A percentile compares a stretch with the other conserved stretches of the same genome.
phyloP scores from a whole-genome alignment of 2,888 invertebrate genomes.

The Noctua pronuba region DNA sequence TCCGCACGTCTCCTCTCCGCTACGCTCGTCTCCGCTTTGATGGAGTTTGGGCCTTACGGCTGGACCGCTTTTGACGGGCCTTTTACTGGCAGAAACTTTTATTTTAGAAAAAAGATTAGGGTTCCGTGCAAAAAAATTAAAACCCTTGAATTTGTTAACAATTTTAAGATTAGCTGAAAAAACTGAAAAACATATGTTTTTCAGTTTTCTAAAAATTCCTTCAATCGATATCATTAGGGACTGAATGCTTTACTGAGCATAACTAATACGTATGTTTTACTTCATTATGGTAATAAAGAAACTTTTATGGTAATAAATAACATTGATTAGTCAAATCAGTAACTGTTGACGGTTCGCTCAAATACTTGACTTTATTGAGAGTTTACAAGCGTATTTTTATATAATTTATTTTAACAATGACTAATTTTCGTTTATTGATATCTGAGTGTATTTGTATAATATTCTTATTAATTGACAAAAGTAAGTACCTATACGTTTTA shows the following conservation, averaged over 20 bases:
- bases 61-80: too few species aligned
- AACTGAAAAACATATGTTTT: too few species aligned
- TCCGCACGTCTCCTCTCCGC: too few species aligned
- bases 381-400: not conserved
- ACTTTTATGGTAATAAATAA: not conserved
- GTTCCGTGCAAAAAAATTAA: too few species aligned
- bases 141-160: too few species aligned
- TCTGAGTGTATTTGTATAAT: not conserved
- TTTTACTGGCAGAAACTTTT: too few species aligned
- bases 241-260: not conserved
- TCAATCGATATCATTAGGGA: not conserved
- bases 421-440: not conserved
- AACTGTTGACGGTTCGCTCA: not conserved
- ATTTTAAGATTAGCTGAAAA: too few species aligned
- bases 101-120: too few species aligned
- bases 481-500: not conserved
- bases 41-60: too few species aligned
- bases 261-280: not conserved
- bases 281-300: not conserved
- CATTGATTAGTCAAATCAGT: not conserved
- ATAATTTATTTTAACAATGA: slow-evolving; percentile 3
- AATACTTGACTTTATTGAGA: too few species aligned
- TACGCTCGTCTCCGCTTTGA: too few species aligned
- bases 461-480: not conserved
- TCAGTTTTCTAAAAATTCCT: too few species aligned